A percentile compares a stretch with the other conserved stretches of the same genome.
Conservation (phyloP, 2,113 vertebrate species). For the Anguilla rostrata region DNA sequence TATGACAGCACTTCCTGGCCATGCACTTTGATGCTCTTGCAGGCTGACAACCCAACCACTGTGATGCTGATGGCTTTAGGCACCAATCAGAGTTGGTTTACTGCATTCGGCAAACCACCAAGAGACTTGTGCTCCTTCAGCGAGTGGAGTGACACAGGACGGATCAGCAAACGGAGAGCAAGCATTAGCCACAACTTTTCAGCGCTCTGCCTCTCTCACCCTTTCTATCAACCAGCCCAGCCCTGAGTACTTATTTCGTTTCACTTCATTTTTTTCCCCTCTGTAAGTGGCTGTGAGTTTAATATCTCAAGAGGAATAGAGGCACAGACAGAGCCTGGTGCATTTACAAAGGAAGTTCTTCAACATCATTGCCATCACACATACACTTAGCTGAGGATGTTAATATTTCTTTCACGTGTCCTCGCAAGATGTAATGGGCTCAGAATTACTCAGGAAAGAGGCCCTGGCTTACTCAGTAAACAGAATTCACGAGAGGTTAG, state of each 20-base stretch:
- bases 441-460: background rate
- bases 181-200: constrained; percentile 28
- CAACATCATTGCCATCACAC: background rate
- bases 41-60: constrained; percentile 76
- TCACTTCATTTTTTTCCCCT: constrained; percentile 5
- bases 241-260: background rate
- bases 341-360: constrained; percentile 9
- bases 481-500: background rate
- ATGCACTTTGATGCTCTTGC: constrained; percentile 72
- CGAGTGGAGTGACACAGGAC: background rate
- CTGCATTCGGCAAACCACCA: constrained; percentile 63
- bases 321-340: background rate
- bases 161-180: constrained; percentile 32
- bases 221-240: background rate
- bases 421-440: background rate
- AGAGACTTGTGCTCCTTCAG: constrained; percentile 30
- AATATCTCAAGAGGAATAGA: constrained; percentile 18
- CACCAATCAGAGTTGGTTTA: constrained; percentile 88
- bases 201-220: background rate
- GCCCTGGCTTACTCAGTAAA: background rate
- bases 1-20: constrained; percentile 80
- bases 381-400: background rate
- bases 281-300: background rate
- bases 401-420: background rate
- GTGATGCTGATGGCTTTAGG: constrained; percentile 86